Conservation (phyloP, 2,797 vertebrate species). For the Etheostoma perlongum region DNA sequence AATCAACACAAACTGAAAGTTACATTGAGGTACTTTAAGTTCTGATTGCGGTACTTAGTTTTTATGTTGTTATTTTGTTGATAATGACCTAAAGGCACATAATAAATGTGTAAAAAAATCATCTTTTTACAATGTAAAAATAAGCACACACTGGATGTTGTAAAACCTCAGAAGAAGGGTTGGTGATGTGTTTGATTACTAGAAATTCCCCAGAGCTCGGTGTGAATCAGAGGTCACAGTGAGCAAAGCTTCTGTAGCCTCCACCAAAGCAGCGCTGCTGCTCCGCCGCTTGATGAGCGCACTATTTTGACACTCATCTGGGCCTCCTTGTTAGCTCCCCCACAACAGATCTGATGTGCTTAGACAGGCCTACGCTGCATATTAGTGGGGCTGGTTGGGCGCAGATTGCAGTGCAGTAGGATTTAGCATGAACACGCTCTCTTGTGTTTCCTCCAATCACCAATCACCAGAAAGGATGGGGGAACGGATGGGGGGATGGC, state of each 20-base stretch:
- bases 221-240: constrained; percentile 58
- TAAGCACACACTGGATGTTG: neutral
- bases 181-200: constrained; percentile 53
- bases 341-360: constrained; percentile 78
- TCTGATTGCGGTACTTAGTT: neutral
- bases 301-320: constrained; percentile 82
- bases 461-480: no score
- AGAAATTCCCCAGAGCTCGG: constrained; percentile 61
- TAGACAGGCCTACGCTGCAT: constrained; percentile 74
- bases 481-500: neutral
- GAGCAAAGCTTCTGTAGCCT: constrained; percentile 43
- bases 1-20: no score
- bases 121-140: constrained; percentile 8
- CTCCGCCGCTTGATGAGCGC: constrained; percentile 61
- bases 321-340: constrained; percentile 78
- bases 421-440: constrained; percentile 47
- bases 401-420: constrained; percentile 55
- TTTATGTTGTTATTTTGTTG: neutral
- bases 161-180: constrained; percentile 15
- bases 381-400: constrained; percentile 66
- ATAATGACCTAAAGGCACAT: neutral
- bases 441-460: constrained; percentile 41
- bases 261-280: constrained; percentile 37
- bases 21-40: neutral
- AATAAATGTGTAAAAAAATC: neutral